phyloP scores from a whole-genome alignment of 2,888 invertebrate genomes.

The Catocala fraxini region DNA sequence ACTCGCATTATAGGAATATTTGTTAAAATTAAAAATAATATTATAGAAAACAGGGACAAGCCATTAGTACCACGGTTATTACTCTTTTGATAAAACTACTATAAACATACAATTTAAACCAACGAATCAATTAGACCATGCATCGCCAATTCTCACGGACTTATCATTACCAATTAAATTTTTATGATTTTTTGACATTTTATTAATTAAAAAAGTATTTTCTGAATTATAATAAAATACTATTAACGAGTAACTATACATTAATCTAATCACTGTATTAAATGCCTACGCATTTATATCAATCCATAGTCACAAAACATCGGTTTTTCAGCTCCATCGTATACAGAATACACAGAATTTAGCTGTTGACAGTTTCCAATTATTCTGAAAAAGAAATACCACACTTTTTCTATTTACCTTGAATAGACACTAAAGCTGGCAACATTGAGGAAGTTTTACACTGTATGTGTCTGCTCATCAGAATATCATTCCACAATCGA shows the following conservation, averaged over 20 bases:
- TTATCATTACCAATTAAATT: constrained; percentile 58
- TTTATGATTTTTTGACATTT: constrained; percentile 58
- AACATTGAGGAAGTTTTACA: no score
- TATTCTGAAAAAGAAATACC: background rate
- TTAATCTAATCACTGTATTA: constrained; percentile 52
- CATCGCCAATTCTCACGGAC: constrained; percentile 58
- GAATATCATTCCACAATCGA: no score
- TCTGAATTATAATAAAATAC: constrained; percentile 58
- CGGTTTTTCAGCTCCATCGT: constrained; percentile 41
- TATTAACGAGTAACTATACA: constrained; percentile 54
- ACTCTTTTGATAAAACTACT: constrained; percentile 42
- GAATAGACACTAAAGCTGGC: no score
- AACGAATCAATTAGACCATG: constrained; percentile 49
- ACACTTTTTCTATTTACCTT: no score
- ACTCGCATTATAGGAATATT: constrained; percentile 33
- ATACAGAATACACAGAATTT: constrained; percentile 27
- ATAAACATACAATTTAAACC: constrained; percentile 45
- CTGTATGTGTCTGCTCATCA: no score
- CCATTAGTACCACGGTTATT: constrained; percentile 48
- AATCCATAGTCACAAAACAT: constrained; percentile 24
- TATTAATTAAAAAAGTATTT: constrained; percentile 54
- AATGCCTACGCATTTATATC: constrained; percentile 55
- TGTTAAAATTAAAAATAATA: constrained; percentile 41
- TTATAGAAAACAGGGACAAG: constrained; percentile 38
- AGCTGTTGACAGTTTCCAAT: constrained; percentile 20